Evolutionary conservation across 2,888 invertebrate species (phyloP).

Genomic region (Priocnemis perturbator): DNA sequence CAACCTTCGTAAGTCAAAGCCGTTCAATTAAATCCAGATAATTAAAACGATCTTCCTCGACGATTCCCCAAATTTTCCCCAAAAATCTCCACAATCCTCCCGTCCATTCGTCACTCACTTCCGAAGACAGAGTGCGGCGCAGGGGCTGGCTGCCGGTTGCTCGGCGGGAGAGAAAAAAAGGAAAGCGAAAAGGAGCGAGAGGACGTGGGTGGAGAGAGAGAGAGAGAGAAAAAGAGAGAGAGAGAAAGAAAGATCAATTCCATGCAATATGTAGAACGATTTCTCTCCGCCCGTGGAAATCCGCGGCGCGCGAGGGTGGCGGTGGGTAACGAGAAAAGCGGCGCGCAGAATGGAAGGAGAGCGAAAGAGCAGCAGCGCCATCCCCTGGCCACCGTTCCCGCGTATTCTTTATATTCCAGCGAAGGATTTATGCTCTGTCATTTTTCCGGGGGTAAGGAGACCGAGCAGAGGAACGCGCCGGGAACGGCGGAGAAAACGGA

Average conservation of each 20-base stretch:
- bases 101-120: constrained; percentile 50
- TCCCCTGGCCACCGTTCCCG: constrained; percentile 31
- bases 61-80: constrained; percentile 23
- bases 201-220: constrained; percentile 10
- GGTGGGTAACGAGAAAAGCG: constrained; percentile 50
- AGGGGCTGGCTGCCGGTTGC: neutral
- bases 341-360: neutral
- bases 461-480: constrained; percentile 28
- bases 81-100: constrained; percentile 55
- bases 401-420: constrained; percentile 61
- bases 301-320: constrained; percentile 40
- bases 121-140: constrained; percentile 3
- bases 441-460: constrained; percentile 56
- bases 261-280: constrained; percentile 67
- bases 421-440: constrained; percentile 67
- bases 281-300: constrained; percentile 61
- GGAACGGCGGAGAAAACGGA: constrained; percentile 17
- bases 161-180: neutral
- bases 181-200: neutral
- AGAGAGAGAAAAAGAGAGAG: constrained; percentile 30
- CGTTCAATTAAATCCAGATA: constrained; percentile 5
- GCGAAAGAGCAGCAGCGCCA: neutral
- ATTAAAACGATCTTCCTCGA: neutral
- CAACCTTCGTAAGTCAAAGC: neutral
- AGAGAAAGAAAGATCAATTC: constrained; percentile 69